These are phyloP conservation scores for Apamea sordens DNA, from an alignment of 2,888 invertebrate species.

Conservation along the genomic window DNA sequence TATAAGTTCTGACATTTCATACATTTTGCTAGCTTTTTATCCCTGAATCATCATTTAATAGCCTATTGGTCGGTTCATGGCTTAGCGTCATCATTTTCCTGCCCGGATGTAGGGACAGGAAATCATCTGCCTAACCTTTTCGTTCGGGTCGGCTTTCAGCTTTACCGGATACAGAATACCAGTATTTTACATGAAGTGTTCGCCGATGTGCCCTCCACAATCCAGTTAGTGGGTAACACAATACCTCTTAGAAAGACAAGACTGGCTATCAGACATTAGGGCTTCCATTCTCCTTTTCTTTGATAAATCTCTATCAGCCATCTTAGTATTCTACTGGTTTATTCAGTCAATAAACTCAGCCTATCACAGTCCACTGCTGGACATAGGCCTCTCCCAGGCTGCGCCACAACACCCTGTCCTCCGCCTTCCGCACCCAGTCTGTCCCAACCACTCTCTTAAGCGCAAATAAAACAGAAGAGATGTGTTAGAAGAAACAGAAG, in stretches of 20 bases:
- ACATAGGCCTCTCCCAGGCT: too few relatives aligned
- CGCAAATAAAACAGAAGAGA: too few relatives aligned
- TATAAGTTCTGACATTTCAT: slow-evolving; percentile 6
- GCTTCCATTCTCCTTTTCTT: neutral
- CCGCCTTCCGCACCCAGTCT: too few relatives aligned
- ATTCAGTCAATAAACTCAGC: too few relatives aligned
- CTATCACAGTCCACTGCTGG: too few relatives aligned
- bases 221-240: neutral
- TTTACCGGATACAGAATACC: neutral
- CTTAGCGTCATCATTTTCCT: neutral
- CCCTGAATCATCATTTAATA: slow-evolving; percentile 3
- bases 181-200: neutral
- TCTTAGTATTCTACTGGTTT: neutral
- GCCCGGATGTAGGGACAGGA: too few relatives aligned
- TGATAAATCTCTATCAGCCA: neutral
- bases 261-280: neutral
- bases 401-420: too few relatives aligned
- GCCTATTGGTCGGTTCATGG: neutral
- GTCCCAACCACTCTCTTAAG: too few relatives aligned
- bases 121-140: neutral
- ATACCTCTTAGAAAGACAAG: neutral
- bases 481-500: too few relatives aligned
- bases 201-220: too few relatives aligned
- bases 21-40: neutral
- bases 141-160: neutral